Evolutionary conservation across 2,888 invertebrate genomes (phyloP).

Genomic region (Meta bourneti): DNA sequence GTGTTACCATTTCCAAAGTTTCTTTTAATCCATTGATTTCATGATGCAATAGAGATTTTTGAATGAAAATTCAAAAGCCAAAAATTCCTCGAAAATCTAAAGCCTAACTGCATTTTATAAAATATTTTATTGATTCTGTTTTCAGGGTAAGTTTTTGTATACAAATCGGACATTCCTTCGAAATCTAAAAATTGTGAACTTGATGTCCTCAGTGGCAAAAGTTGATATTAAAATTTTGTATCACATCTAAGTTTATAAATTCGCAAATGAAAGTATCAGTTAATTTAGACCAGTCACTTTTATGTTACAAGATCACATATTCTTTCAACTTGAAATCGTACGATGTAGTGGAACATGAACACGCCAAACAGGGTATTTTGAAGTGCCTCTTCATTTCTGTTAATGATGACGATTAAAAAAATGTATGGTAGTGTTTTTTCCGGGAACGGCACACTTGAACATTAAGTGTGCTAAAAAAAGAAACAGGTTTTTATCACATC

Average conservation of each 20-base stretch:
- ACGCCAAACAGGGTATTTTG: background rate
- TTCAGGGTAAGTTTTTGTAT: too few species aligned
- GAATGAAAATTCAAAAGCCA: too few species aligned
- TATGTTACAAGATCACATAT: background rate
- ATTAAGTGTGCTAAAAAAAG: background rate
- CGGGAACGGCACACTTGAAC: background rate
- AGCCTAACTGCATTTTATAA: too few species aligned
- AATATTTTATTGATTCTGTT: too few species aligned
- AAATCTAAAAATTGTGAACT: too few species aligned
- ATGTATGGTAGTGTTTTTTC: background rate
- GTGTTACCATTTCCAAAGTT: too few species aligned
- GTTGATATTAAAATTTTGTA: too few species aligned
- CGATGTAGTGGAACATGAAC: background rate
- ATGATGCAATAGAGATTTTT: too few species aligned
- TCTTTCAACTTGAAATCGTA: background rate
- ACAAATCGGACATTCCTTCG: too few species aligned
- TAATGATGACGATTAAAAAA: background rate
- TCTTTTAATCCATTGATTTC: too few species aligned
- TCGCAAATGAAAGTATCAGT: background rate
- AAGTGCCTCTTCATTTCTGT: background rate
- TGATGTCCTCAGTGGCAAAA: too few species aligned
- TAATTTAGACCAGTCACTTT: background rate
- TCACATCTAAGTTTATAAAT: background rate
- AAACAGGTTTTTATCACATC: background rate
- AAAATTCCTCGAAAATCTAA: too few species aligned